These are phyloP conservation scores for Euplagia quadripunctaria DNA, from an alignment of 2,888 invertebrate species.

Conservation along the genomic window DNA sequence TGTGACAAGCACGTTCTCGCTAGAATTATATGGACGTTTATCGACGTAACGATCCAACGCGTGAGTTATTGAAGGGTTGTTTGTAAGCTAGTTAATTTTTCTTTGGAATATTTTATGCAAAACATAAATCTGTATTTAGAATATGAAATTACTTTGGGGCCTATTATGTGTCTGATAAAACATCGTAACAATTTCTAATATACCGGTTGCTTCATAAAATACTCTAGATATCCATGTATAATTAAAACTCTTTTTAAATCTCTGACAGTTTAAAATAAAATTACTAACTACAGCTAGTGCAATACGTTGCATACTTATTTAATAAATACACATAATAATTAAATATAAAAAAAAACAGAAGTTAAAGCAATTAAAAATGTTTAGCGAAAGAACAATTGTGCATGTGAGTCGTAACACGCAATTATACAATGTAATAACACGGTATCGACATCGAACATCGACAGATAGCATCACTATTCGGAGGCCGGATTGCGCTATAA, in stretches of 20 bases:
- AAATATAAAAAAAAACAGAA: slow-evolving; percentile 25
- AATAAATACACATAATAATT: slow-evolving; percentile 36
- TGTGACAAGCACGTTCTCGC: slow-evolving; percentile 74
- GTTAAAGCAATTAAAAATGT: slow-evolving; percentile 42
- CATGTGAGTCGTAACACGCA: slow-evolving; percentile 55
- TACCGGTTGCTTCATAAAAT: background rate
- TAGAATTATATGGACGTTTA: slow-evolving; percentile 60
- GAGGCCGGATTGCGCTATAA: slow-evolving; percentile 79
- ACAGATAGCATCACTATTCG: slow-evolving; percentile 76
- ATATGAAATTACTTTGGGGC: slow-evolving; percentile 34
- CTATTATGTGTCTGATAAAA: background rate
- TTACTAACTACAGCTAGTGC: slow-evolving; percentile 23
- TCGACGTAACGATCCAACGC: slow-evolving; percentile 50
- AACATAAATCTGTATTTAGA: slow-evolving; percentile 39
- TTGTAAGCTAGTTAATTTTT: slow-evolving; percentile 48
- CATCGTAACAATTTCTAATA: slow-evolving; percentile 1
- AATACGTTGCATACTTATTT: slow-evolving; percentile 24
- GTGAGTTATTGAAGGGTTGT: slow-evolving; percentile 46
- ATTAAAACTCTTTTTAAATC: background rate
- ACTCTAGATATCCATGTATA: slow-evolving; percentile 7
- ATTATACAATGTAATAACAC: slow-evolving; percentile 65
- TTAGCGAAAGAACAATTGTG: slow-evolving; percentile 49
- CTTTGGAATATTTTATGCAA: slow-evolving; percentile 50
- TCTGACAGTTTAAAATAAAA: slow-evolving; percentile 15
- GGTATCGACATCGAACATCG: slow-evolving; percentile 76